These are phyloP conservation scores for Falcunculus frontatus DNA, from an alignment of 2,113 vertebrate species.

Conservation along the genomic window DNA sequence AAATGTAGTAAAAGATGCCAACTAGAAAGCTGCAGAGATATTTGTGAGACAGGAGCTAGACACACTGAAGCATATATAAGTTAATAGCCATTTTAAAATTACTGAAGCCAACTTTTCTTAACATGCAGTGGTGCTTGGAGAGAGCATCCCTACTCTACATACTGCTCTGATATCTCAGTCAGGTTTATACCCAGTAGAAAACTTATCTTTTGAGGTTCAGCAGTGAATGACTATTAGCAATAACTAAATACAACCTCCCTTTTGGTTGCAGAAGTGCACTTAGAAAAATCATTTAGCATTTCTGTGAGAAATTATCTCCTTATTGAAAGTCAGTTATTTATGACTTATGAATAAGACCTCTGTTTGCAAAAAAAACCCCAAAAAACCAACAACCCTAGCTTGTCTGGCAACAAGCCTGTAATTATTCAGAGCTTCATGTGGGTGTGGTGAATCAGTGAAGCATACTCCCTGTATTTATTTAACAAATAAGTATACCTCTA, in stretches of 20 bases:
- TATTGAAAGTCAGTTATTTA: slow-evolving; percentile 10
- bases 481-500: slow-evolving; percentile 37
- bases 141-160: not conserved
- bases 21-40: not conserved
- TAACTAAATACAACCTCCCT: not conserved
- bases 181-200: not conserved
- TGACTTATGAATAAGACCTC: slow-evolving; percentile 15
- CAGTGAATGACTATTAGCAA: not conserved
- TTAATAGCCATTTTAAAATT: not conserved
- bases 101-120: not conserved
- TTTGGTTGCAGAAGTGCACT: not conserved
- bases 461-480: slow-evolving; percentile 41
- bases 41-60: not conserved
- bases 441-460: slow-evolving; percentile 38
- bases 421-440: not conserved
- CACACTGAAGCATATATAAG: not conserved
- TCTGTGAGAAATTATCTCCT: not conserved
- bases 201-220: not conserved
- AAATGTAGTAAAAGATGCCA: not conserved
- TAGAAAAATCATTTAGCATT: not conserved
- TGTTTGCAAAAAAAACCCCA: not conserved
- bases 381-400: not conserved
- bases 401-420: slow-evolving; percentile 18
- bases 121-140: not conserved
- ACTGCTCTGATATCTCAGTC: not conserved